These are phyloP conservation scores for Brienomyrus brachyistius DNA, from an alignment of 2,113 vertebrate species.

Conservation along the genomic window DNA sequence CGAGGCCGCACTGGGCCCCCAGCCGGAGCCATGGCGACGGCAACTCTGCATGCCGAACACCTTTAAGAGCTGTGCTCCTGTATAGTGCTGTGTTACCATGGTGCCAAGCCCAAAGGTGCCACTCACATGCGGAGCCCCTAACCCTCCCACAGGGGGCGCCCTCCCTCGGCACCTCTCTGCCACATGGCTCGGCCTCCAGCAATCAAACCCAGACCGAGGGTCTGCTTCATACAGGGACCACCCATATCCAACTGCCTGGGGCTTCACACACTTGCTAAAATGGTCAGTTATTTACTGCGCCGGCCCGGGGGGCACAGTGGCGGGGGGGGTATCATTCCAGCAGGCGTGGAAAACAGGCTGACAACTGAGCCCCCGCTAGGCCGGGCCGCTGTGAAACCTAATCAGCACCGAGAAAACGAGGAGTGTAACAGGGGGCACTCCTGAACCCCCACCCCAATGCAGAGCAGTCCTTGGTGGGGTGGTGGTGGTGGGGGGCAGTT, in stretches of 20 bases:
- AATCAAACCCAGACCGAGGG: conserved; percentile 43
- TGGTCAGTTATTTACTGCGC: conserved; percentile 39
- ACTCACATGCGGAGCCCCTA: not conserved
- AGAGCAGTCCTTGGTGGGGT: not conserved
- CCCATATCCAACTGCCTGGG: conserved; percentile 49
- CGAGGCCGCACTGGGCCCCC: not conserved
- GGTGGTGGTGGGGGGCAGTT: too few species aligned
- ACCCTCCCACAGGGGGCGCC: not conserved
- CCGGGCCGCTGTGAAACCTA: conserved; percentile 1
- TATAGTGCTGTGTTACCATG: not conserved
- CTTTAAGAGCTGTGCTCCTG: not conserved
- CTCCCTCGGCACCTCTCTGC: not conserved
- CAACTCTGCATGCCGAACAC: too few species aligned
- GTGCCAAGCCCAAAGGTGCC: not conserved
- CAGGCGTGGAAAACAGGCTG: not conserved
- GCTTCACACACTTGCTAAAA: conserved; percentile 50
- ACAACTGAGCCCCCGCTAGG: not conserved
- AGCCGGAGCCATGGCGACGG: not conserved
- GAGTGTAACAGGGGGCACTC: not conserved
- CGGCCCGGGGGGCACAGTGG: not conserved
- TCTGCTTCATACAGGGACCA: conserved; percentile 55
- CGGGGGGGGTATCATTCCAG: not conserved
- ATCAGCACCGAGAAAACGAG: not conserved
- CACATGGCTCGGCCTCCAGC: not conserved
- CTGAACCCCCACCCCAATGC: not conserved